These are phyloP conservation scores for Lottia gigantea DNA, from an alignment of 2,888 invertebrate species.

Conservation along the genomic window DNA sequence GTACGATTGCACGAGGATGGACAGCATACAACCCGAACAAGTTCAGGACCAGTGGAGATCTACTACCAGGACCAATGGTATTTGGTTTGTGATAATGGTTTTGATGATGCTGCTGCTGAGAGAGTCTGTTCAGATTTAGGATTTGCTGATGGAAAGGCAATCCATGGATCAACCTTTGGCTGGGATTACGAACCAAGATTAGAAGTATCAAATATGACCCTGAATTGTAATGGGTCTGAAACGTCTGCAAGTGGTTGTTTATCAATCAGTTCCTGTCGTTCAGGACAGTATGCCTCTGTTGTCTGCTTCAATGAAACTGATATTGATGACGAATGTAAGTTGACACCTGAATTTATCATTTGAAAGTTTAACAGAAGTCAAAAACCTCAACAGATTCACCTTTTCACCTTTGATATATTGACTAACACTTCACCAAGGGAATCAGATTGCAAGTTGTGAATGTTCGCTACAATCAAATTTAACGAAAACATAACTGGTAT, in stretches of 20 bases:
- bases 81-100: conserved; percentile 51
- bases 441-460: too few species aligned
- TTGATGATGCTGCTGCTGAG: conserved; percentile 50
- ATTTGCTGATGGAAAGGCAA: conserved; percentile 47
- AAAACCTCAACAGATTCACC: too few species aligned
- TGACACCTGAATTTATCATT: too few species aligned
- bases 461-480: too few species aligned
- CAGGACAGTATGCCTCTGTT: conserved; percentile 50
- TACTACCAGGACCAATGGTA: conserved; percentile 44
- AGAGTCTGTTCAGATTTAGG: conserved; percentile 50
- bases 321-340: background rate
- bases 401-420: too few species aligned
- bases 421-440: too few species aligned
- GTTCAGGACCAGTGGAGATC: conserved; percentile 49
- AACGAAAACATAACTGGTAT: too few species aligned
- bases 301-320: conserved; percentile 39
- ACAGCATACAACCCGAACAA: too few species aligned
- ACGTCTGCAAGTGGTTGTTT: conserved; percentile 39
- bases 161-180: conserved; percentile 52
- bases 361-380: too few species aligned
- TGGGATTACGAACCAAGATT: conserved; percentile 21
- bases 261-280: conserved; percentile 29
- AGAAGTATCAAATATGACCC: conserved; percentile 32
- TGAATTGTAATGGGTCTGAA: conserved; percentile 37
- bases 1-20: too few species aligned